Base-by-base conservation (phyloP, 1,140 invertebrate species). In the Papilio polytes region DNA sequence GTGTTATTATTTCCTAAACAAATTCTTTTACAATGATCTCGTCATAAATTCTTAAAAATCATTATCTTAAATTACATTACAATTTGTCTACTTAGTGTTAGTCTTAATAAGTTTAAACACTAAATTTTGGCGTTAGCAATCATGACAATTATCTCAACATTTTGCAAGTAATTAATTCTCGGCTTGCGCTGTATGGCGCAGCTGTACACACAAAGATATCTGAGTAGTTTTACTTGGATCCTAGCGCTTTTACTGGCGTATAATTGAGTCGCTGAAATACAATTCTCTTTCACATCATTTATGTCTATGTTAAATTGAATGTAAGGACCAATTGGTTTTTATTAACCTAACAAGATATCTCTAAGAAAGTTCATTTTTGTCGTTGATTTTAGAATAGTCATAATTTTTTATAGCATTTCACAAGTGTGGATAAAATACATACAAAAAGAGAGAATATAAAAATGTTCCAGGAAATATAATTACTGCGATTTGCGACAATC, bases 401-500 rank as follows among this genome's bases (percentile, higher is more conserved):
- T 41, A n/a, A n/a, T 12, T 4, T 51, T 51, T 51, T 56, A 8
- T 6, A n/a, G 53, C 18, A 56, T 26, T 63, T 26, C 8, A 63
- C 22, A 26, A 12, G 41, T 13, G 48, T 77, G 48, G 22, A 77
- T 41, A 12, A 51, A 74, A 51, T 36, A 48, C n/a, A 51, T 53
- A 56, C 44, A 77, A 13, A 26, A 63, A 63, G 3, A 26, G 18
- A 13, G 15, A 22, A 22, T 18, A 51, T 56, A 20, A 80, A 78
- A 80, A 66, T 63, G 36, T 83, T 80, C 81, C 53, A 70, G 78
- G 82, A 83, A 83, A 72, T 73, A 80, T 83, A 83, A 83, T 83
- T 83, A 78, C 80, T 78, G 70, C 74, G 73, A 59, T 59, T 80
- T 63, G 81, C 59, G 78, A 80, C 74, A 83, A 83, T 83, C 82